These are phyloP conservation scores for Artibeus jamaicensis DNA, from an alignment of 2,797 vertebrate genomes.

Conservation along the genomic window DNA sequence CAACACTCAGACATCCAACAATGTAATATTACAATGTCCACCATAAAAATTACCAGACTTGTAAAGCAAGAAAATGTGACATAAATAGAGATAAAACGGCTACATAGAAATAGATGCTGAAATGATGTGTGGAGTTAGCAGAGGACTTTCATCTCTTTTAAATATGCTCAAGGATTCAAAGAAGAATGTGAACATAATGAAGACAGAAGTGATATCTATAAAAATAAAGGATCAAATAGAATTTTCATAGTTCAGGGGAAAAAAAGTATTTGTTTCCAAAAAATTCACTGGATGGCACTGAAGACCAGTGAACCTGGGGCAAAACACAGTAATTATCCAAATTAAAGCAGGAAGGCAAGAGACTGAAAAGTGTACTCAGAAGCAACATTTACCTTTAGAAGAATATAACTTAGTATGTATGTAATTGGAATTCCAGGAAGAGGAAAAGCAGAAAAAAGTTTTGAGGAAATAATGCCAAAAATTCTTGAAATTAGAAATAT, in stretches of 20 bases:
- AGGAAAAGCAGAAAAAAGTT: not conserved
- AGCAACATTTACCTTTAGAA: not conserved
- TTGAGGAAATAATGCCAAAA: not conserved
- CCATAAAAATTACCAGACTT: not conserved
- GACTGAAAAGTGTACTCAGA: not conserved
- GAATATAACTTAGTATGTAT: not conserved
- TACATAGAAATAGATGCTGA: not conserved
- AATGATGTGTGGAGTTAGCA: not conserved
- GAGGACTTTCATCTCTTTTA: not conserved
- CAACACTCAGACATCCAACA: not conserved
- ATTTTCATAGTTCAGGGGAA: slow-evolving; percentile 17
- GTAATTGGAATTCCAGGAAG: not conserved
- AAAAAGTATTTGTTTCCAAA: not conserved
- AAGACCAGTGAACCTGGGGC: not conserved
- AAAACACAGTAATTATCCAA: not conserved
- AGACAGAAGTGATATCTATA: not conserved
- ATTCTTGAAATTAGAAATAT: not conserved
- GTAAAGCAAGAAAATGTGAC: not conserved
- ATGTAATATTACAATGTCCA: not conserved
- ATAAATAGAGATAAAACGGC: not conserved
- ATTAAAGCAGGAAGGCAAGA: not conserved
- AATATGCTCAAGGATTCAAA: not conserved
- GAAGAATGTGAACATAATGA: not conserved
- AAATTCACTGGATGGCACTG: not conserved
- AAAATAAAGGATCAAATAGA: not conserved